Evolutionary conservation across 2,888 invertebrate genomes (phyloP), one percentile per base, ranked within the genome.

Genomic region (Laothoe populi): DNA sequence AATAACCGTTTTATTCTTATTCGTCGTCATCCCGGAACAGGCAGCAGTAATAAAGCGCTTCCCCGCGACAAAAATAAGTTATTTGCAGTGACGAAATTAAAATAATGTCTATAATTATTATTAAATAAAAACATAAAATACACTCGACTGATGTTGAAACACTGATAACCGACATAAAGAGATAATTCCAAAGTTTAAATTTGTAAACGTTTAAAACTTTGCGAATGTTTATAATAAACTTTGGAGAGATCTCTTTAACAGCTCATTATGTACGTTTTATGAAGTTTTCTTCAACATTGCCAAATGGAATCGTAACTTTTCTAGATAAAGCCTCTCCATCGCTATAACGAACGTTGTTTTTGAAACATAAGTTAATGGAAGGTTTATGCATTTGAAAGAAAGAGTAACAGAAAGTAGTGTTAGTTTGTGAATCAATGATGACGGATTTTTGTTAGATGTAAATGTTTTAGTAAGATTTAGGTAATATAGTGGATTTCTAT

Each of bases 221-320:
- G n/a, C 31, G 42, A 53, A 13, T 61, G 44, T 64, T 49, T 45
- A 38, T 35, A 23, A 24, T 53, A 62, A n/a, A 57, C 13, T 57
- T 46, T 62, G 16, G 42, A 63, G 61, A 64, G 48, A 59, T 59
- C 62, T 63, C 31, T 53, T 40, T 59, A 63, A 53, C 61, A 62
- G 64, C 64, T 72, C 64, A 68, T 72, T 57, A 63, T 63, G 63
- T 72, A 64, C 66, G 57, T 66, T 67, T 66, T 61, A 38, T 57
- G 59, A 64, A 69, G 57, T 70, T 66, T 13, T 26, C 19, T 31
- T 2, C 49, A 53, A 53, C 31, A 35, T 53, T 21, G 19, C 19
- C 53, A 53, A 35, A 35, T 53, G 19, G 16, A 53, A 31, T 35
- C 19, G 53, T 35, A 19, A 31, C 31, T 31, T 16, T 31, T 31